Percentiles rank a stretch among this genome's conserved stretches.
Evolutionary conservation across 1,140 invertebrate genomes (phyloP).

Genomic region (Lethocerus indicus): DNA sequence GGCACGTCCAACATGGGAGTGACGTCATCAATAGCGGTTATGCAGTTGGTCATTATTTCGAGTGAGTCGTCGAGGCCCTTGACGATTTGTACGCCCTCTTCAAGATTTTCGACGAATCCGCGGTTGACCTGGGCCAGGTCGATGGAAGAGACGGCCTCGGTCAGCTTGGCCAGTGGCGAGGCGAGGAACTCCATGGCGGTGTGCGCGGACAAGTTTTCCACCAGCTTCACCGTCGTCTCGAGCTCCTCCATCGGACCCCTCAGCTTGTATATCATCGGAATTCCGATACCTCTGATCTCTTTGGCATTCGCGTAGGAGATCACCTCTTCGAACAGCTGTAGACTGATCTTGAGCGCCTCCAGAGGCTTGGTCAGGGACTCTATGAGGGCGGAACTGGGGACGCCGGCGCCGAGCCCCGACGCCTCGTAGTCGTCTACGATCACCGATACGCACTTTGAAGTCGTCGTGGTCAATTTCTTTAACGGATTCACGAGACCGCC

Average conservation of each 20-base stretch:
- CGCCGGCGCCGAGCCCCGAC: conserved; percentile 4
- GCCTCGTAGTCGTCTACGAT: conserved; percentile 15
- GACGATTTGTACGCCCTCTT: conserved; percentile 15
- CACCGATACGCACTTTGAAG: conserved; percentile 15
- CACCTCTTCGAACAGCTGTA: conserved; percentile 14
- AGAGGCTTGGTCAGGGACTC: conserved; percentile 16
- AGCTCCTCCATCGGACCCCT: conserved; percentile 18
- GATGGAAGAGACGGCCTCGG: conserved; percentile 25
- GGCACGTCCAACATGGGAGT: conserved; percentile 4
- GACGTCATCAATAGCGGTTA: conserved; percentile 16
- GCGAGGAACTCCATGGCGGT: conserved; percentile 27
- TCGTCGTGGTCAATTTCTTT: conserved; percentile 15
- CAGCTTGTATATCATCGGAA: conserved; percentile 17
- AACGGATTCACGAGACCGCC: conserved; percentile 16
- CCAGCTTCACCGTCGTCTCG: conserved; percentile 18
- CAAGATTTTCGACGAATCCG: conserved; percentile 17
- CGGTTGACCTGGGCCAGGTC: conserved; percentile 12
- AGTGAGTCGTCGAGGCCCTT: conserved; percentile 16
- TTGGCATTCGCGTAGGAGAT: conserved; percentile 7
- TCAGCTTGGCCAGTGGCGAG: conserved; percentile 30
- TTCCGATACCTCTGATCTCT: conserved; percentile 14
- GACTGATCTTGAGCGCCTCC: conserved; percentile 14
- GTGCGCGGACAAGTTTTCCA: conserved; percentile 19
- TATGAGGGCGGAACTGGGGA: conserved; percentile 11
- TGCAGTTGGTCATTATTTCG: conserved; percentile 16